Evolutionary conservation across 2,113 vertebrate genomes (phyloP), one percentile per base, ranked within the genome.

Genomic region (Apaloderma vittatum): DNA sequence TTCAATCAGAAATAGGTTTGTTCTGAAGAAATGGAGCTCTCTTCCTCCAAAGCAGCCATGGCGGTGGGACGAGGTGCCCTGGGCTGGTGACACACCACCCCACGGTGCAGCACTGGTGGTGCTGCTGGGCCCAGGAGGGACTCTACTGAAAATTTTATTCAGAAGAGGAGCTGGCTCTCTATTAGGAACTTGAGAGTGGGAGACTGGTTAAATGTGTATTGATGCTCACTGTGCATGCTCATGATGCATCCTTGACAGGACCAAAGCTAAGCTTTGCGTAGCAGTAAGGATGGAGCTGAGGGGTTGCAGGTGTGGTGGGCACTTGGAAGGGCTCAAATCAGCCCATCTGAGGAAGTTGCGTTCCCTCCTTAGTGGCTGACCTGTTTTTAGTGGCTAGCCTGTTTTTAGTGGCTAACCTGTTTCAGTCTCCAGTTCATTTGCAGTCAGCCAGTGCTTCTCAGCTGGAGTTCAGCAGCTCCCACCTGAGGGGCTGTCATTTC

Each of bases 61-160:
- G 48, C 1, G 1, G 9, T 65, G 29, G 78, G 32, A 48, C 32
- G 74, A 34, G 22, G 36, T 34, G 36, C 16, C 2, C 34, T 12
- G 61, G 75, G 36, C 49, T 76, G 74, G 27, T 23, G 24, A 3
- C 0, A 9, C 0, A 0, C 23, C 0, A 0, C 6, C 12, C 43
- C 11, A 5, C 2, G 1, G 30, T 6, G 21, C 32, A 54, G 52
- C 49, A 2, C 27, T 27, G 2, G 0, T 7, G 46, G 11, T 1
- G 2, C 46, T n/a, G 34, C 7, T 27, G 62, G 40, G 54, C 59
- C 22, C 2, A 4, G 34, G 36, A 58, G 32, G 21, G 43, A 30
- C 46, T 37, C 15, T 8, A 11, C 26, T 59, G 43, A 51, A 83
- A 48, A 63, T 37, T 3, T 48, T 12, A 12, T 86, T 83, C 51